Conservation (phyloP, 2,888 invertebrate genomes). For the Leptogaster cylindrica region DNA sequence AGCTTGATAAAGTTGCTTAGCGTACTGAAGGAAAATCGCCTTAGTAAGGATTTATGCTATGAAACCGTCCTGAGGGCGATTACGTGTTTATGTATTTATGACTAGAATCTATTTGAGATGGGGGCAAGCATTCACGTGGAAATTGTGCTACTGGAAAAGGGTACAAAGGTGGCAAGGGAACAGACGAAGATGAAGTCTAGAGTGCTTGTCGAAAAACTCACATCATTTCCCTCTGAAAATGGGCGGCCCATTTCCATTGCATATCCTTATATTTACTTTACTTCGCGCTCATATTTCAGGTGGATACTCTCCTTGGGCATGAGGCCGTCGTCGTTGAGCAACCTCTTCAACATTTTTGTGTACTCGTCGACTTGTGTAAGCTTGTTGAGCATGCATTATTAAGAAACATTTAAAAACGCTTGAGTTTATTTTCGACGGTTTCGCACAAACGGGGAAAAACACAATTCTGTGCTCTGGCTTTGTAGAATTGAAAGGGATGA, state of each 20-base stretch:
- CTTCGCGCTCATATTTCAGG: slow-evolving; percentile 21
- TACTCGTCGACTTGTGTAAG: slow-evolving; percentile 3
- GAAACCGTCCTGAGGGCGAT: slow-evolving; percentile 32
- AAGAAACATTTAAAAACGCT: slow-evolving; percentile 32
- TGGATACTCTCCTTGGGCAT: neutral
- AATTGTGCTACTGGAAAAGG: neutral
- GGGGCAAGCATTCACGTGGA: slow-evolving; percentile 20
- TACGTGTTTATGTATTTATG: slow-evolving; percentile 38
- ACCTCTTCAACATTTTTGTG: neutral
- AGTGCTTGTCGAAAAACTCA: slow-evolving; percentile 31
- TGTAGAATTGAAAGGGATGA: slow-evolving; percentile 1
- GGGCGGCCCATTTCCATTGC: slow-evolving; percentile 9
- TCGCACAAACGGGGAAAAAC: neutral
- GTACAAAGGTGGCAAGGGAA: slow-evolving; percentile 1
- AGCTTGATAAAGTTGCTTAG: slow-evolving; percentile 3
- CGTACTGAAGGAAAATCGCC: slow-evolving; percentile 6
- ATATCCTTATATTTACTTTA: slow-evolving; percentile 28
- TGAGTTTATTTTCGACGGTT: slow-evolving; percentile 22
- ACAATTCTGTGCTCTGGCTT: neutral
- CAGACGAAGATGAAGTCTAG: neutral
- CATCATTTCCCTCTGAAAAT: slow-evolving; percentile 16
- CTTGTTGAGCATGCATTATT: slow-evolving; percentile 29
- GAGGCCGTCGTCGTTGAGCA: neutral
- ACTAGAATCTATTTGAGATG: slow-evolving; percentile 3
- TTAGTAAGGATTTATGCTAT: slow-evolving; percentile 35